Evolutionary conservation across 2,113 vertebrate genomes (phyloP).

Genomic region (Neodon shergylaensis): DNA sequence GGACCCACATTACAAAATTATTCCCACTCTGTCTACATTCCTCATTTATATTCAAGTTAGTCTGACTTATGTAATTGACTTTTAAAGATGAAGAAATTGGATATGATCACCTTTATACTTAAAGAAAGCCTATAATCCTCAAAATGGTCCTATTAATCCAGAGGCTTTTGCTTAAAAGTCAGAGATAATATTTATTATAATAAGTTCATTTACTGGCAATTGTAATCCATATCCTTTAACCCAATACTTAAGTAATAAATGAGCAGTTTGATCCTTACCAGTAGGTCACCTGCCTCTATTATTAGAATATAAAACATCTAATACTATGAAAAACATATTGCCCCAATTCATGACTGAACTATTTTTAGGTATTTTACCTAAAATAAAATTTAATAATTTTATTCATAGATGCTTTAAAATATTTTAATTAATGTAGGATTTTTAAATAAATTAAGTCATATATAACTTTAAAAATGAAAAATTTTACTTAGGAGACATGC

Average conservation of each 20-base stretch:
- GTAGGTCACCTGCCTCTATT: neutral
- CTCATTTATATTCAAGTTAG: neutral
- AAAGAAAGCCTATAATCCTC: neutral
- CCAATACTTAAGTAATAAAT: neutral
- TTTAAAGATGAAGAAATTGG: neutral
- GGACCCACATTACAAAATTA: neutral
- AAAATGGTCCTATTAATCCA: neutral
- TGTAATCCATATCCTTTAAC: neutral
- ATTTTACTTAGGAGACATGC: neutral
- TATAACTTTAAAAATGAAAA: neutral
- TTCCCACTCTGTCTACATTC: too few relatives aligned
- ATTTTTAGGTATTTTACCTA: neutral
- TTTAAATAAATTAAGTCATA: neutral
- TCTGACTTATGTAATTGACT: neutral
- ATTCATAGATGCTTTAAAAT: neutral
- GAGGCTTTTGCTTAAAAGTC: neutral
- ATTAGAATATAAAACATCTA: neutral
- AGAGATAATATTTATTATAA: neutral
- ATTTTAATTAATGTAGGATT: neutral
- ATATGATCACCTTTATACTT: neutral
- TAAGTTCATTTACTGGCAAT: neutral
- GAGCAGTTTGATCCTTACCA: neutral
- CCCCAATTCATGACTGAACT: neutral
- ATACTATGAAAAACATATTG: neutral
- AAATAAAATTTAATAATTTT: neutral